Conservation (phyloP, 2,888 invertebrate genomes). For the Aricia artaxerxes region DNA sequence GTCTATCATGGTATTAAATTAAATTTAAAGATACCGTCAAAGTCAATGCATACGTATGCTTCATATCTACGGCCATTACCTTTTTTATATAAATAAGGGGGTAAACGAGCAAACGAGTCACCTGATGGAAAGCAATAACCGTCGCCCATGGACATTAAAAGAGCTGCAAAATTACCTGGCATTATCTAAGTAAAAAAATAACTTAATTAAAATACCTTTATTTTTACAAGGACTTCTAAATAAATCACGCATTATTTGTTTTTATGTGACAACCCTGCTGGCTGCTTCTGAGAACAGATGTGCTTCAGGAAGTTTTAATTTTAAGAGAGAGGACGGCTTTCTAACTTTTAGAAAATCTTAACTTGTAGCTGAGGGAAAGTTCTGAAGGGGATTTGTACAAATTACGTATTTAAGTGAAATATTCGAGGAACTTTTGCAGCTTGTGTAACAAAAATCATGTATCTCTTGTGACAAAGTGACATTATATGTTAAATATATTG, state of each 20-base stretch:
- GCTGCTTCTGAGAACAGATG: conserved; percentile 9
- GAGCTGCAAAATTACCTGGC: no score
- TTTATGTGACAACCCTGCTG: conserved; percentile 6
- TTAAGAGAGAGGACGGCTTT: conserved; percentile 16
- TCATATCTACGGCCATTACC: no score
- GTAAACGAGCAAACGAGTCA: no score
- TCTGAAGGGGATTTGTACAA: conserved; percentile 14
- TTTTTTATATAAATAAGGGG: no score
- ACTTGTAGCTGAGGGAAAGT: conserved; percentile 19
- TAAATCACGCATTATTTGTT: neutral
- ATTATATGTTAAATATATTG: no score
- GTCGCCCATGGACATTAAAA: no score
- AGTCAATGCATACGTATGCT: no score
- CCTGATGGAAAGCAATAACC: no score
- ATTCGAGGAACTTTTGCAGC: neutral
- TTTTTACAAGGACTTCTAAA: neutral
- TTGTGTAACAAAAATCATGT: neutral
- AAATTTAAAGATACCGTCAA: no score
- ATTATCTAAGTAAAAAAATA: no score
- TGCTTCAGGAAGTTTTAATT: conserved; percentile 15
- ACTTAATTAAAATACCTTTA: no score
- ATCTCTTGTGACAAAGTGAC: neutral
- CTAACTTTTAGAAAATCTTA: conserved; percentile 12
- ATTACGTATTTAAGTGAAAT: conserved; percentile 19
- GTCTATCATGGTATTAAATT: no score